phyloP scores from a whole-genome alignment of 2,797 vertebrate genomes.

The Lithobates sylvaticus region DNA sequence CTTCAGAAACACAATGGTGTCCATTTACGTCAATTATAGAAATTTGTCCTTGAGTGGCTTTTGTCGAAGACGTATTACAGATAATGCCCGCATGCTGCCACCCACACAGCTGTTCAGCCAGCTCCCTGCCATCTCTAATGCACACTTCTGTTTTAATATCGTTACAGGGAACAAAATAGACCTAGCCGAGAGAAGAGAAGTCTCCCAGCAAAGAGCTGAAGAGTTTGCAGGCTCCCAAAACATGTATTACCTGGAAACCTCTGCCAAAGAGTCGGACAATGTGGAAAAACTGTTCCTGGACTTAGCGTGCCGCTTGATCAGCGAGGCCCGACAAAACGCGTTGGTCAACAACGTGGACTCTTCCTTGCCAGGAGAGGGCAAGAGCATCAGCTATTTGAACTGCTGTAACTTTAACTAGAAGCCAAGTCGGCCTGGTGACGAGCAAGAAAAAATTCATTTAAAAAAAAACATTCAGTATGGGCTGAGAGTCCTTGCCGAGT shows the following conservation, averaged over 20 bases:
- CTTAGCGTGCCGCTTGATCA: constrained; percentile 94
- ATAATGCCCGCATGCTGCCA: neutral
- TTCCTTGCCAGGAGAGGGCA: constrained; percentile 94
- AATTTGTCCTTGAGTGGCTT: neutral
- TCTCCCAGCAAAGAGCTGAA: constrained; percentile 92
- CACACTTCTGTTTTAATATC: neutral
- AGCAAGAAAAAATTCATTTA: constrained; percentile 52
- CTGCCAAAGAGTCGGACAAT: constrained; percentile 97
- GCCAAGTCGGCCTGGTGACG: constrained; percentile 19
- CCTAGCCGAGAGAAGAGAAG: constrained; percentile 94
- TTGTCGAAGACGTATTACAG: neutral
- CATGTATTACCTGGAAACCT: constrained; percentile 98
- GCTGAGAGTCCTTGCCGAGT: constrained; percentile 62
- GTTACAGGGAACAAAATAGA: constrained; percentile 96
- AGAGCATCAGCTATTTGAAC: constrained; percentile 97
- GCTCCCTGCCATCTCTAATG: neutral
- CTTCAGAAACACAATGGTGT: too few species aligned
- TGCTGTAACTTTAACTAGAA: constrained; percentile 95
- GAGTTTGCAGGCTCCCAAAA: constrained; percentile 95
- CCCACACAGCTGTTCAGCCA: neutral
- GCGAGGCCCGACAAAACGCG: constrained; percentile 95
- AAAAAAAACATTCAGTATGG: constrained; percentile 58
- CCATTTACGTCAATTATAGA: too few species aligned
- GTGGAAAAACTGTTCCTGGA: constrained; percentile 99
- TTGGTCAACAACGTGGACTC: constrained; percentile 96